These are phyloP conservation scores for Danaus melanippus DNA, from an alignment of 1,140 invertebrate species.

Conservation along the genomic window DNA sequence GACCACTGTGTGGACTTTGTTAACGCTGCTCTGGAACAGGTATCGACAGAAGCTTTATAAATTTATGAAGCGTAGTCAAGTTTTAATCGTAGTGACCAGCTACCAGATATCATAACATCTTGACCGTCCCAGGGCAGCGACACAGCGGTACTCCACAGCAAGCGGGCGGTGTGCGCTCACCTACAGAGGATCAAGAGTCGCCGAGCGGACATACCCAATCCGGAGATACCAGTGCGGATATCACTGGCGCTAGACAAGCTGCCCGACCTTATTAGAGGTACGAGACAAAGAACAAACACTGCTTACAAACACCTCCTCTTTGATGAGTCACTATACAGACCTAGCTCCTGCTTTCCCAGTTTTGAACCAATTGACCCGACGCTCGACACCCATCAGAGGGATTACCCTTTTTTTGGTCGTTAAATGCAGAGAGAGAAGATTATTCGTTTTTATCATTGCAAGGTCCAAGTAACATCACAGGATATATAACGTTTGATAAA, in stretches of 20 bases:
- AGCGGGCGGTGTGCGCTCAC: slow-evolving; percentile 82
- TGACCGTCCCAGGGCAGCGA: slow-evolving; percentile 76
- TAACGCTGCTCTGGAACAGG: slow-evolving; percentile 78
- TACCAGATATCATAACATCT: no score
- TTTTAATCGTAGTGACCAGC: no score
- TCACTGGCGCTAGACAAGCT: slow-evolving; percentile 83
- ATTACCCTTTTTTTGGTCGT: no score
- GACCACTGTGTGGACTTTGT: slow-evolving; percentile 91
- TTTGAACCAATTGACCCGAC: no score
- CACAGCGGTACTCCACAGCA: slow-evolving; percentile 87
- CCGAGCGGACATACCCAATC: slow-evolving; percentile 87
- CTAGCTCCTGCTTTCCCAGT: no score
- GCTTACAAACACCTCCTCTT: background rate
- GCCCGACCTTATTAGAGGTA: slow-evolving; percentile 83
- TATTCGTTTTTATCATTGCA: no score
- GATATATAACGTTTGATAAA: background rate
- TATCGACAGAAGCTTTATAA: background rate
- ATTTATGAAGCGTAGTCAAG: no score
- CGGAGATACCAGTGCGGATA: slow-evolving; percentile 86
- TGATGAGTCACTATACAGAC: background rate
- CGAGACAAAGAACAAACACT: slow-evolving; percentile 7
- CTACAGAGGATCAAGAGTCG: slow-evolving; percentile 84
- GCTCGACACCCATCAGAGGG: no score
- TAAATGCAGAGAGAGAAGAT: no score
- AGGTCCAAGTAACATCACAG: background rate